Evolutionary conservation across 2,888 invertebrate genomes (phyloP).

Genomic region (Eutolmus rufibarbis): DNA sequence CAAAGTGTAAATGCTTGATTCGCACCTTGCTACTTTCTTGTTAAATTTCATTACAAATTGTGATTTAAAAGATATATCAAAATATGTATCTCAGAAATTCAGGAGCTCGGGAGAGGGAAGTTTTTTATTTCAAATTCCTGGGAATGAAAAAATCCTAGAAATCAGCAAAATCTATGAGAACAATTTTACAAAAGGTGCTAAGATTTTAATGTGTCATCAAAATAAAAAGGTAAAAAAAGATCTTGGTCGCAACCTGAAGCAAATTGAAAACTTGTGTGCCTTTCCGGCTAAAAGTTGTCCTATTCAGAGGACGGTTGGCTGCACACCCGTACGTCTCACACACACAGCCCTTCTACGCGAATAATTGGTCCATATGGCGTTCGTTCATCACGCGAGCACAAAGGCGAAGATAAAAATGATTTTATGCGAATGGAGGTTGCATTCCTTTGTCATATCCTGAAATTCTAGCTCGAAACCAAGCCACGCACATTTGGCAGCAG

Average conservation of each 20-base stretch:
- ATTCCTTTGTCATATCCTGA: neutral
- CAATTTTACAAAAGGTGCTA: neutral
- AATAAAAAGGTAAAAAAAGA: neutral
- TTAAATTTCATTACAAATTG: too few relatives aligned
- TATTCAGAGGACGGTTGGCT: neutral
- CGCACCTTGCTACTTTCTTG: too few relatives aligned
- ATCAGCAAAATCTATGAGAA: neutral
- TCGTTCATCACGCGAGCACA: neutral
- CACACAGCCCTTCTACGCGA: neutral
- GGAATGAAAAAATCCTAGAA: neutral
- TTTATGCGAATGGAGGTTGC: slow-evolving; percentile 1
- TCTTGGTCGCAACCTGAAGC: neutral
- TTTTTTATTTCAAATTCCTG: neutral
- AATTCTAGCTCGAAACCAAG: neutral
- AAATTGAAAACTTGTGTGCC: neutral
- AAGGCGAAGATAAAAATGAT: neutral
- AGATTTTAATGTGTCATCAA: neutral
- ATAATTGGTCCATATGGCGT: slow-evolving; percentile 6
- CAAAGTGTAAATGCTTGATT: too few relatives aligned
- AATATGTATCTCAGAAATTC: neutral
- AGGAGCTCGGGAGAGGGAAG: neutral
- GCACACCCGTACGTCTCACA: neutral
- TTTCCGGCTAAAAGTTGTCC: neutral
- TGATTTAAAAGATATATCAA: too few relatives aligned
- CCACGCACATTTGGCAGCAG: neutral